These are phyloP conservation scores for Malurus elegans DNA, from an alignment of 2,113 vertebrate genomes.

Conservation along the genomic window DNA sequence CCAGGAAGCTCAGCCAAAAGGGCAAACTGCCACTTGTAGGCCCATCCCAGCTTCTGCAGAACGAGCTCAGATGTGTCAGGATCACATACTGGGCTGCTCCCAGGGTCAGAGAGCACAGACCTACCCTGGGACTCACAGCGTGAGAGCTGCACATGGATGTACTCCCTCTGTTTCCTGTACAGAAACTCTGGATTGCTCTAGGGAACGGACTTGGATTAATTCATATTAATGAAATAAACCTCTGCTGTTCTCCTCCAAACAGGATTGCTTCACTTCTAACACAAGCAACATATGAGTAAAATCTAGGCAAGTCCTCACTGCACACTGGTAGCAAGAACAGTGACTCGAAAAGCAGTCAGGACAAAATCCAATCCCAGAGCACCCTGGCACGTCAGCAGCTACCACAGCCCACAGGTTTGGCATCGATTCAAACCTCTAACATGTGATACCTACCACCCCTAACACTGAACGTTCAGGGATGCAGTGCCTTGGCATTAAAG, in stretches of 20 bases:
- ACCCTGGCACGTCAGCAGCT: neutral
- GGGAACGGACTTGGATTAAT: neutral
- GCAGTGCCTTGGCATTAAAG: neutral
- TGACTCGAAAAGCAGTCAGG: neutral
- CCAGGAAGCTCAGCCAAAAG: conserved; percentile 12
- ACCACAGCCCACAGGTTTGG: neutral
- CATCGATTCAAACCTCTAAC: accelerated
- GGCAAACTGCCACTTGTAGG: neutral
- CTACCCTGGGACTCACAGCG: neutral
- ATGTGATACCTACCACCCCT: neutral
- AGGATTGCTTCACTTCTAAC: neutral
- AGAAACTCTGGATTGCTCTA: neutral
- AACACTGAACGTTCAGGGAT: neutral
- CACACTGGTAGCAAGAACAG: neutral
- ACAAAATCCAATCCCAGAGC: neutral
- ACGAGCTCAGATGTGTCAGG: neutral
- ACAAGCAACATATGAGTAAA: neutral
- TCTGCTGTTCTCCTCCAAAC: neutral
- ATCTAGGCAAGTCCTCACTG: neutral
- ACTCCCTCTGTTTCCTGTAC: neutral
- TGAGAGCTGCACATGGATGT: accelerated
- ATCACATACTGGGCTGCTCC: neutral
- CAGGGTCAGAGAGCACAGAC: neutral
- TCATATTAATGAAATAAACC: neutral
- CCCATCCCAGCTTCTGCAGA: neutral